These are phyloP conservation scores for Sanderia malayensis DNA, from an alignment of 30 jellyfish, hydroid and myxozoan species.

Conservation along the genomic window DNA sequence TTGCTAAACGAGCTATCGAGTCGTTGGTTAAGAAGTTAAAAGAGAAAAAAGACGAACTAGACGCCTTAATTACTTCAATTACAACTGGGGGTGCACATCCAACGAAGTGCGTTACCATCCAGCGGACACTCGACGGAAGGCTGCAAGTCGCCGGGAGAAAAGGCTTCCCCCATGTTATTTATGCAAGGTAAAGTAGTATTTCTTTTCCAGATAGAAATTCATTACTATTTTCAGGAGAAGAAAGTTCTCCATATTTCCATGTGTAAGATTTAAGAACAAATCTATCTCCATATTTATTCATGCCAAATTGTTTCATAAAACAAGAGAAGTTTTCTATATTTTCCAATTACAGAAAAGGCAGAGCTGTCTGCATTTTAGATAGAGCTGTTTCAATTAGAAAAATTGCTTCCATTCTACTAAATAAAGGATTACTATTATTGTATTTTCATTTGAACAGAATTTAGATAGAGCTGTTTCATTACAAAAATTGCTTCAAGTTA, in stretches of 20 bases:
- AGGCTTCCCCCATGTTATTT: constrained; percentile 97
- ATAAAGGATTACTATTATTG: too few species aligned
- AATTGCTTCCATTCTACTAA: too few species aligned
- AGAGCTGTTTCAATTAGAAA: too few species aligned
- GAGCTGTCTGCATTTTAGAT: too few species aligned
- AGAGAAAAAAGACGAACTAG: constrained; percentile 95
- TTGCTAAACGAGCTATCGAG: constrained; percentile 96
- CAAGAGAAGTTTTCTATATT: not conserved
- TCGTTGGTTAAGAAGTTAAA: constrained; percentile 85
- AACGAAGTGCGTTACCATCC: constrained; percentile 89
- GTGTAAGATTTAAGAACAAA: too few species aligned
- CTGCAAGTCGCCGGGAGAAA: constrained; percentile 97
- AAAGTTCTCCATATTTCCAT: not conserved
- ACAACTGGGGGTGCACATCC: constrained; percentile 98
- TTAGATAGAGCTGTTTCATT: too few species aligned
- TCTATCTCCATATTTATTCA: not conserved
- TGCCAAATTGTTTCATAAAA: not conserved
- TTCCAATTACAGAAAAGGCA: not conserved
- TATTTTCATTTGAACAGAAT: too few species aligned
- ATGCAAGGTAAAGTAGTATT: constrained; percentile 65
- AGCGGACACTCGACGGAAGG: constrained; percentile 92
- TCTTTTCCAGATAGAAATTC: not conserved
- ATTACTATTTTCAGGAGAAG: not conserved
- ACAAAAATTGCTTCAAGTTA: too few species aligned
- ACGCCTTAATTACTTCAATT: constrained; percentile 83